Conservation (phyloP, 2,113 vertebrate species). For the Anarhynchus alexandrinus region DNA sequence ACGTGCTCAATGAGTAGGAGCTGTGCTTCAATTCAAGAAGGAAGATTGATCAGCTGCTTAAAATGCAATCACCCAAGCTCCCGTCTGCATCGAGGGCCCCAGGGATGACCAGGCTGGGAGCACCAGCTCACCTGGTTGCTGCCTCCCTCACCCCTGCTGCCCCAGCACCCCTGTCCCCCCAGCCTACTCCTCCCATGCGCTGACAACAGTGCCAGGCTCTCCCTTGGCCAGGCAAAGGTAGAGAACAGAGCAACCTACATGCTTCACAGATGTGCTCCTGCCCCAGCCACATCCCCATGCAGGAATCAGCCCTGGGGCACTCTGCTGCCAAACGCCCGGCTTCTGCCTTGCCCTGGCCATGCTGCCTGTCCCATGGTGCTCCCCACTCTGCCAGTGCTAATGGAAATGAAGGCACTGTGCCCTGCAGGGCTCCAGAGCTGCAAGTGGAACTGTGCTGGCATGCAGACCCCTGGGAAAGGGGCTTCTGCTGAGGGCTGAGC, state of each 20-base stretch:
- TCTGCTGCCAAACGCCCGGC: background rate
- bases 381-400: background rate
- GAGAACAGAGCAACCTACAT: background rate
- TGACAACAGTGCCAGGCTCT: background rate
- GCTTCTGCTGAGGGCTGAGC: background rate
- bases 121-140: no score
- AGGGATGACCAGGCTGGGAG: background rate
- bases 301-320: background rate
- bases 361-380: background rate
- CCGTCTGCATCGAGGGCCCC: background rate
- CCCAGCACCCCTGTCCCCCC: background rate
- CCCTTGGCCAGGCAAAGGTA: background rate
- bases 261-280: background rate
- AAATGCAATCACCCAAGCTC: background rate
- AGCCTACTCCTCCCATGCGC: background rate
- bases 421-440: background rate
- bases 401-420: rapidly evolving
- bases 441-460: background rate
- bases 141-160: background rate
- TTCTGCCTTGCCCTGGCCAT: background rate
- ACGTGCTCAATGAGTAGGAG: slow-evolving; percentile 49
- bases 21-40: background rate
- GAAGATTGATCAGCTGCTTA: background rate
- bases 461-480: no score
- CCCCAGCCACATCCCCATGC: no score